Conservation (phyloP, 2,797 vertebrate species). For the Peromyscus eremicus region DNA sequence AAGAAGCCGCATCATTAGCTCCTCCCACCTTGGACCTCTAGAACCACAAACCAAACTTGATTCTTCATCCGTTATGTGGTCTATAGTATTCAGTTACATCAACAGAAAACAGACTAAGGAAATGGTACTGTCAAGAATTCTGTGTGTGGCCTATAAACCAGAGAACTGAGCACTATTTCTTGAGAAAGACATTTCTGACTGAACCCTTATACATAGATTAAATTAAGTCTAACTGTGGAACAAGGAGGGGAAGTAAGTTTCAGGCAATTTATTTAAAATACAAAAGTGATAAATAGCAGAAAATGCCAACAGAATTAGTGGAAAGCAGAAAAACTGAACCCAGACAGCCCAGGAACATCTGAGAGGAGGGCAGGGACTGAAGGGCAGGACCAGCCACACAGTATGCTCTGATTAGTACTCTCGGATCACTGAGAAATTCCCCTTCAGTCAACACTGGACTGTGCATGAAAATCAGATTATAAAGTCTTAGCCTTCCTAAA, state of each 20-base stretch:
- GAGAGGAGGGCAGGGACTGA: background rate
- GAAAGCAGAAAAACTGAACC: background rate
- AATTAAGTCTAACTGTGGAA: background rate
- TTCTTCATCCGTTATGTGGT: background rate
- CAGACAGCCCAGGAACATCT: rapidly evolving
- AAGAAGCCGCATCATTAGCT: background rate
- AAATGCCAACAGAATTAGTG: background rate
- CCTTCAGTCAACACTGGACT: background rate
- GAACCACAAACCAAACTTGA: background rate
- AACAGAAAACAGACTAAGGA: background rate
- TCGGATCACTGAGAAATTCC: background rate
- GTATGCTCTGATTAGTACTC: background rate
- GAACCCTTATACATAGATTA: background rate
- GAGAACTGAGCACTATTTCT: background rate
- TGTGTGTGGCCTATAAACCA: background rate
- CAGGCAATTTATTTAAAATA: background rate
- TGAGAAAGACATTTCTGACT: background rate
- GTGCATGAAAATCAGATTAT: background rate
- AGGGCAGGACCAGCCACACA: too few relatives aligned
- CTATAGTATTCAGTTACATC: too few relatives aligned
- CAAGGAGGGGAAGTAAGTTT: background rate
- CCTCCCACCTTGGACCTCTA: background rate
- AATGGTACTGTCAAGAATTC: background rate
- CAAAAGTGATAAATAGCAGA: background rate
- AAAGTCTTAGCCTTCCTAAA: background rate